Base-by-base conservation (phyloP, 2,113 vertebrate genomes). In the Notothenia rossii region DNA sequence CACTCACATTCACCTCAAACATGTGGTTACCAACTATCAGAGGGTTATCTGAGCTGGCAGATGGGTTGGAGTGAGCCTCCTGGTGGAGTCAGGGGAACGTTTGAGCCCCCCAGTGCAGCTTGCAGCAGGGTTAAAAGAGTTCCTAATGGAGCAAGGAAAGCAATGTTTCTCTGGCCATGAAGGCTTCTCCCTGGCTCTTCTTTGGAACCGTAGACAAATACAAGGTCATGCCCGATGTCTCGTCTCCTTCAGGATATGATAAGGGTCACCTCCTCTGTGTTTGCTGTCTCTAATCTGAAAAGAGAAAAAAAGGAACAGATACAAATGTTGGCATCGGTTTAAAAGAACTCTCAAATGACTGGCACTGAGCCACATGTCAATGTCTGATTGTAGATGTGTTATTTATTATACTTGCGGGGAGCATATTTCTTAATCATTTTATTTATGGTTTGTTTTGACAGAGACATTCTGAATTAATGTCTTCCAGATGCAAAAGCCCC, bases 1-100 rank as follows among this genome's bases (percentile, higher is more conserved):
- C 88, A 92, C 79, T 86, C 79, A 71, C 61, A 88, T 79, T 92
- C 88, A 84, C 89, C 87, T 96, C 89, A 88, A 92, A 92, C 93
- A 94, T 93, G 92, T 94, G 92, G 88, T 87, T 82, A 75, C 89
- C 87, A 94, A 90, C 88, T 79, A 87, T 84, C 86, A 82, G 79
- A 88, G 82, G 75, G 79, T 91, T 86, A 89, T 94, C 94, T 95
- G 86, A 92, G 86, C 79, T 85, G 88, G 85, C 88, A 88, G 86
- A 92, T 48, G 73, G 88, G 69, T 81, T 74, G 85, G 70, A 81
- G 76, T n/a, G 62, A 78, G 75, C 71, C 90, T 88, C 78, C 95
- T 95, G 95, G 95, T 95, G 95, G 93, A 95, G 96, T 94, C 94
- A 91, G 82, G 59, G 89, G 79, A 73, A 79, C 29, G 11, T 67